Evolutionary conservation across 2,113 vertebrate genomes (phyloP), one percentile per base, ranked within the genome.

Genomic region (Coptodon bakossiorum): DNA sequence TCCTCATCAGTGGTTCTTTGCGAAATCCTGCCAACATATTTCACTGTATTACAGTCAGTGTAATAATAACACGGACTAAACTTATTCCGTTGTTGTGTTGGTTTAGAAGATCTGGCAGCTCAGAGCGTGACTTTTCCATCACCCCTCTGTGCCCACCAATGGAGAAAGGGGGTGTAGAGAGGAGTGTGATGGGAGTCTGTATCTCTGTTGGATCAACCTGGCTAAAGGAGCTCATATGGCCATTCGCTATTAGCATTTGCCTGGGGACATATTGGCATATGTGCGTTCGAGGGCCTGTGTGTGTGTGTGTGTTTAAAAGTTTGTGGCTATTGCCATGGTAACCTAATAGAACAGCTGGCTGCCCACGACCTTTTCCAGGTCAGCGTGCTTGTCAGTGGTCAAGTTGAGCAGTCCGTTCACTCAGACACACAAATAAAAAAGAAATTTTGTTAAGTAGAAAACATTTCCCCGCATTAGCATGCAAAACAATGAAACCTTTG

Each of bases 311-410:
- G 63, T 85, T 87, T 52, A 4, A 79, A 52, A 22, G 73, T 63
- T 80, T 87, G 24, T 87, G 68, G 48, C 56, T 40, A 40, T 91
- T 81, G 36, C 89, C 52, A 84, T 89, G 63, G 87, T 83, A 89
- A 85, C 76, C 6, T 34, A 36, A 88, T 86, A 85, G 88, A 95
- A 91, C 94, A 92, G 88, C 93, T 92, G 91, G 76, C 82, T 89
- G 88, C 36, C n/a, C 6, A 73, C 52, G 22, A 90, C 38, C 54
- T 84, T 92, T 94, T 91, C 83, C 89, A 91, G 91, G 90, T 94
- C 90, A 93, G 27, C 66, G 31, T 82, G 68, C 19, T 68, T 81
- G 73, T 85, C 48, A 80, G 79, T 84, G 83, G 88, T 88, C 73
- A 86, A 59, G 66, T 11, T 53, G 48, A 52, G 31, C 7, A 27